Evolutionary conservation across 2,797 vertebrate species (phyloP).

Genomic region (Tangara arthus): DNA sequence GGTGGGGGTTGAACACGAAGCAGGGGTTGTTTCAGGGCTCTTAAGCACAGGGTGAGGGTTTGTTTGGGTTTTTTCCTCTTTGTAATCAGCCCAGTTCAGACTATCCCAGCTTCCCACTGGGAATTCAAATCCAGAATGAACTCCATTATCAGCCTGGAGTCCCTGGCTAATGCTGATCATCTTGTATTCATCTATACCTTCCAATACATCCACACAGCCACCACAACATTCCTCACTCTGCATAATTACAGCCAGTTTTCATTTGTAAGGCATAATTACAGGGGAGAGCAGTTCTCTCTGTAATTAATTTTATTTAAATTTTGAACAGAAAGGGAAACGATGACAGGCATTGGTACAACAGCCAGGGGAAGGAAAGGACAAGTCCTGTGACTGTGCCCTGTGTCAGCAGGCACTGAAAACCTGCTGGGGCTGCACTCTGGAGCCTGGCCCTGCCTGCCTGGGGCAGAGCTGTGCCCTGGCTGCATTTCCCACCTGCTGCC

Average conservation of each 20-base stretch:
- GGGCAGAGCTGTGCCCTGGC: background rate
- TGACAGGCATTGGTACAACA: background rate
- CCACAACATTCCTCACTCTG: background rate
- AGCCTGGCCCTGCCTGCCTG: too few species aligned
- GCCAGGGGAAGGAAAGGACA: background rate
- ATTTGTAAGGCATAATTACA: background rate
- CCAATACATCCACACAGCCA: background rate
- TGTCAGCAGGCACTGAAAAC: background rate
- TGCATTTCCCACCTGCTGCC: background rate
- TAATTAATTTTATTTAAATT: background rate
- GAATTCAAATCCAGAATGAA: background rate
- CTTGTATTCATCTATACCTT: background rate
- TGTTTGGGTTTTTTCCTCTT: background rate
- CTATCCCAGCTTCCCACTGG: background rate
- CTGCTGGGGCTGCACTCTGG: accelerated
- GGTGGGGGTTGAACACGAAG: accelerated
- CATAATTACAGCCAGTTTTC: background rate
- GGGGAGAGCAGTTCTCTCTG: background rate
- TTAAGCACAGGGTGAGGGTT: background rate
- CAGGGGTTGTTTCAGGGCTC: background rate
- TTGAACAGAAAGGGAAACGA: background rate
- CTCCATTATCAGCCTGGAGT: background rate
- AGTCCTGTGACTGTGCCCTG: accelerated
- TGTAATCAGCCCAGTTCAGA: background rate
- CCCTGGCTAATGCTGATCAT: background rate